Percentiles rank a stretch among this genome's conserved stretches.
Conservation (phyloP, 2,797 vertebrate species). For the Neostethus bicornis region DNA sequence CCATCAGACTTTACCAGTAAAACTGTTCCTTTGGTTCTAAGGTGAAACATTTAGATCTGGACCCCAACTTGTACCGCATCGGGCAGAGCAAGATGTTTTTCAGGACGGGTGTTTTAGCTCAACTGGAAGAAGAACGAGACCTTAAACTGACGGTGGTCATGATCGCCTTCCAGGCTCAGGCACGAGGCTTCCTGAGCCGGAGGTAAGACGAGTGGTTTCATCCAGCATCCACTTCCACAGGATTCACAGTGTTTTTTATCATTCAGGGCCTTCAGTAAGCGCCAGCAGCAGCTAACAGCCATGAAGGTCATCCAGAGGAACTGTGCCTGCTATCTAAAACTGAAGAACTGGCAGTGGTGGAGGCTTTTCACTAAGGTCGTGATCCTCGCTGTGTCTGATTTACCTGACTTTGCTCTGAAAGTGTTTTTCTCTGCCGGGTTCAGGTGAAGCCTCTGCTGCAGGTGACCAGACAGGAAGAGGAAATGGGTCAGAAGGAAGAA, state of each 20-base stretch:
- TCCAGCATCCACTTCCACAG: no score
- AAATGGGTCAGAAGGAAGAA: conserved; percentile 95
- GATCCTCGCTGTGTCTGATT: no score
- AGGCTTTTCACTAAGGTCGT: conserved; percentile 95
- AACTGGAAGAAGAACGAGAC: conserved; percentile 96
- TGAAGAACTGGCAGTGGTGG: conserved; percentile 99
- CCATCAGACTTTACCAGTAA: neutral
- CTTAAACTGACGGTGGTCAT: conserved; percentile 95
- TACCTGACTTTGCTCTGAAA: no score
- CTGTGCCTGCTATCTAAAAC: conserved; percentile 94
- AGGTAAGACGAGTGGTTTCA: conserved; percentile 91
- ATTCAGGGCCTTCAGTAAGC: conserved; percentile 90
- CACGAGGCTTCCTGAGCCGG: conserved; percentile 90
- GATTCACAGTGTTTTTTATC: conserved; percentile 2
- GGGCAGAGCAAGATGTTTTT: conserved; percentile 99
- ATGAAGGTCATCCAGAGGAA: conserved; percentile 99
- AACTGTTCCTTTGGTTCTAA: conserved; percentile 47
- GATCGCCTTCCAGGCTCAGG: conserved; percentile 92
- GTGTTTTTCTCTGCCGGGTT: neutral
- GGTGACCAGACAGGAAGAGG: conserved; percentile 96
- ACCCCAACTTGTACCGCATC: conserved; percentile 93
- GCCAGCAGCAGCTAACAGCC: conserved; percentile 93
- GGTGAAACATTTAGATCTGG: conserved; percentile 94
- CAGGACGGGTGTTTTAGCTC: conserved; percentile 94
- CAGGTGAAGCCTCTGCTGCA: conserved; percentile 98